Percentiles rank a stretch among this genome's conserved stretches.
Evolutionary conservation across 1,140 invertebrate species (phyloP).

Genomic region (Drosophila burlai): DNA sequence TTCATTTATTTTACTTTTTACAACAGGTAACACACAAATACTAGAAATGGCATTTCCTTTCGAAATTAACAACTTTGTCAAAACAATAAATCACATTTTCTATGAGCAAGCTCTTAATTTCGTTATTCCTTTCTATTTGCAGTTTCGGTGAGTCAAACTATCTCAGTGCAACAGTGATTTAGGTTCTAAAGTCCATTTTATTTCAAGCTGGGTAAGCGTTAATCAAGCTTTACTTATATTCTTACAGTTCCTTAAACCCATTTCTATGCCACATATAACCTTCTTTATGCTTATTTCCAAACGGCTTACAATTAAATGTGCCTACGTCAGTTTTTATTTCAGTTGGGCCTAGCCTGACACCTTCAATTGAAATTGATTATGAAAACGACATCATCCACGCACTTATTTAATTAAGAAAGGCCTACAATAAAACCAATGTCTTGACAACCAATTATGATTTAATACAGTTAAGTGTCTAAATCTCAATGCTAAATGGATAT

Average conservation of each 20-base stretch:
- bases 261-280: slow-evolving; percentile 7
- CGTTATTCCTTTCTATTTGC: slow-evolving; percentile 53
- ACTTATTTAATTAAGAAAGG: slow-evolving; percentile 48
- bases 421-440: slow-evolving; percentile 13
- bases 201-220: slow-evolving; percentile 7
- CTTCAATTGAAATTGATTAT: slow-evolving; percentile 79
- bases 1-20: neutral
- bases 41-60: slow-evolving; percentile 29
- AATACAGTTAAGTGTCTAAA: slow-evolving; percentile 34
- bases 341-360: slow-evolving; percentile 58
- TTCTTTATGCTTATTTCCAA: slow-evolving; percentile 5
- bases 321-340: slow-evolving; percentile 65
- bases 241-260: no score
- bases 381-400: slow-evolving; percentile 45
- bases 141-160: slow-evolving; percentile 69
- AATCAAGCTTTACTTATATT: neutral
- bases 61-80: slow-evolving; percentile 5
- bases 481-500: slow-evolving; percentile 42
- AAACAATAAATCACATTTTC: slow-evolving; percentile 9
- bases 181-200: slow-evolving; percentile 2
- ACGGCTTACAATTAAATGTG: slow-evolving; percentile 24
- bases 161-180: neutral
- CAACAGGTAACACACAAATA: slow-evolving; percentile 6
- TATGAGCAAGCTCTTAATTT: slow-evolving; percentile 21
- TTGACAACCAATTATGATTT: slow-evolving; percentile 45